Base-by-base conservation (phyloP, 2,888 invertebrate genomes). In the Drosophila testacea region DNA sequence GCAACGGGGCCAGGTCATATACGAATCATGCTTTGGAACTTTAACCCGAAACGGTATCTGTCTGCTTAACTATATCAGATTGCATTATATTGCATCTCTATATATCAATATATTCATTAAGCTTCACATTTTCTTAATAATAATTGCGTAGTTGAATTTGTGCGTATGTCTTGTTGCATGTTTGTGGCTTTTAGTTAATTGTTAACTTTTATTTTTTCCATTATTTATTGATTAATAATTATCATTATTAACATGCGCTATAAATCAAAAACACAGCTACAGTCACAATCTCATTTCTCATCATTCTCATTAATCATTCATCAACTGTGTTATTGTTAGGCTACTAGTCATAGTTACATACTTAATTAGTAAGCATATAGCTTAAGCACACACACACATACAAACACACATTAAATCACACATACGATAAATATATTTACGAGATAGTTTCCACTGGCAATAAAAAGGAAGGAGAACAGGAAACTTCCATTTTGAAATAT, bases 31-130 rank as follows among this genome's bases (percentile, higher is more conserved):
- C 69, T 56, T 55, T 56, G 60, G 61, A 80, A 38, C 13, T 27
- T 73, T 85, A 88, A 88, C 77, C 79, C 69, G 36, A 39, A 59
- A 79, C 73, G 83, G 82, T 80, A 83, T 81, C 79, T 81, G 83
- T 79, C 67, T 70, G 62, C 62, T 68, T 78, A 52, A 69, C 61
- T 75, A 59, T 42, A 60, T 38, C 16, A 9, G 38, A 44, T 66
- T 55, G 56, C 63, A 54, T 55, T 66, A 42, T 59, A 48, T 62
- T 62, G 44, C 28, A 32, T 55, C 32, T 27, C 55, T 42, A 48
- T 47, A 28, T 42, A 28, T n/a, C 9, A 30, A 34, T 55, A 30
- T 50, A 4, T 11, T 9, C 52, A 55, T 57, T 42, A 39, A 51
- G 48, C 57, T 68, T 77, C 38, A 59, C 38, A 41, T 46, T 62